Evolutionary conservation across 2,888 invertebrate species (phyloP).

Genomic region (Malthinus seriepunctatus): DNA sequence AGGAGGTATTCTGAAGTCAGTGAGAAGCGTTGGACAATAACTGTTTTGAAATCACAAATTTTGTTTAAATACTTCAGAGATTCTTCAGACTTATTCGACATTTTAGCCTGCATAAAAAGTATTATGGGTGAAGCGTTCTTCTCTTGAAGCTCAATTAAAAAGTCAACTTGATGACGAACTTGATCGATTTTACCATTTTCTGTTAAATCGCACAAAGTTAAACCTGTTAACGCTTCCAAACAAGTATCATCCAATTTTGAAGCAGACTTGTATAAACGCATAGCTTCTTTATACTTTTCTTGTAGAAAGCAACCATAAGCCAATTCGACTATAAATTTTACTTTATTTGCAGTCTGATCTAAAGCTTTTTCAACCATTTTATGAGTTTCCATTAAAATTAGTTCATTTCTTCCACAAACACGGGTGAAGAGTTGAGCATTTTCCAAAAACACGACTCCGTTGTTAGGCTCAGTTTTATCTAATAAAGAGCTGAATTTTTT

Average conservation of each 20-base stretch:
- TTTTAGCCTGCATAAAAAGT: slow-evolving; percentile 70
- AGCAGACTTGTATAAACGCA: slow-evolving; percentile 77
- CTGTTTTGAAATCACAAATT: slow-evolving; percentile 62
- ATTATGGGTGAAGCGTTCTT: slow-evolving; percentile 69
- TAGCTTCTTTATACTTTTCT: slow-evolving; percentile 77
- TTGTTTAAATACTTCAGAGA: slow-evolving; percentile 65
- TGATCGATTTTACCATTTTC: slow-evolving; percentile 74
- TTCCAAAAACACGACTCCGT: slow-evolving; percentile 70
- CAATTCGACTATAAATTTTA: slow-evolving; percentile 77
- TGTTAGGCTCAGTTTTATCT: slow-evolving; percentile 76
- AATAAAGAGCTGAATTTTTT: slow-evolving; percentile 69
- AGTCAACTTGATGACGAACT: slow-evolving; percentile 83
- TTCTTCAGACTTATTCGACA: slow-evolving; percentile 59
- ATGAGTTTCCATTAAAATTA: slow-evolving; percentile 73
- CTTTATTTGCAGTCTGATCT: slow-evolving; percentile 68
- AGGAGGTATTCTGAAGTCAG: slow-evolving; percentile 77
- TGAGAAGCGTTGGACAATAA: slow-evolving; percentile 59
- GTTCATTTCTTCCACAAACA: slow-evolving; percentile 67
- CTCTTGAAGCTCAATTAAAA: slow-evolving; percentile 79
- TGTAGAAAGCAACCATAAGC: slow-evolving; percentile 79
- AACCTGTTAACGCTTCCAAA: slow-evolving; percentile 76
- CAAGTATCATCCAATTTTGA: slow-evolving; percentile 85
- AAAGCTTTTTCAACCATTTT: slow-evolving; percentile 80
- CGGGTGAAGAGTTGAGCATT: slow-evolving; percentile 74
- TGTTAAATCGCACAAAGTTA: slow-evolving; percentile 80